Evolutionary conservation across 2,113 vertebrate species (phyloP).

Genomic region (Hiodon alosoides): DNA sequence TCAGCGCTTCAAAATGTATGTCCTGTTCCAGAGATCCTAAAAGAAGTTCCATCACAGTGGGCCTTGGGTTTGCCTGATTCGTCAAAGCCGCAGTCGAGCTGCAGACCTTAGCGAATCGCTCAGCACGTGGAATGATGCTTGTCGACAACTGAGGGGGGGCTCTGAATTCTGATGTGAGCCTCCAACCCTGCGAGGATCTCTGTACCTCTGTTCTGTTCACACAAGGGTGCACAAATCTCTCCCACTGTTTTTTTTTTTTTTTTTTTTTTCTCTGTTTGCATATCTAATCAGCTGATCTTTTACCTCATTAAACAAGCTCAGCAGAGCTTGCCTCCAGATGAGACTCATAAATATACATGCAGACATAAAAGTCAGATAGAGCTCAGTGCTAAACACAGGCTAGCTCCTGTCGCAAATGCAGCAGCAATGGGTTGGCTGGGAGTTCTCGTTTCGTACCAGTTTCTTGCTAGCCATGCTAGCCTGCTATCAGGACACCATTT

Average conservation of each 20-base stretch:
- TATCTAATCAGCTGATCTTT: slow-evolving; percentile 40
- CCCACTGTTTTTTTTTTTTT: slow-evolving; percentile 24
- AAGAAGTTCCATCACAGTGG: not conserved
- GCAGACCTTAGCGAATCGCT: no score
- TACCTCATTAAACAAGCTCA: slow-evolving; percentile 23
- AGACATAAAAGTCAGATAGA: slow-evolving; percentile 19
- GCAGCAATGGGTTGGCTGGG: no score
- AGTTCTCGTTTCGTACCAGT: no score
- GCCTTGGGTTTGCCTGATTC: not conserved
- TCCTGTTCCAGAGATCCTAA: not conserved
- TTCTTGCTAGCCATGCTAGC: no score
- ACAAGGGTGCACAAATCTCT: not conserved
- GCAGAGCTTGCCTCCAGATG: slow-evolving; percentile 30
- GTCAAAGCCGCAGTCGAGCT: not conserved
- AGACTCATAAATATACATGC: slow-evolving; percentile 35
- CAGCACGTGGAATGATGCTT: no score
- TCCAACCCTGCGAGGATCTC: not conserved
- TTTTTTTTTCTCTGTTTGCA: slow-evolving; percentile 36
- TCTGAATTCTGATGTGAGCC: not conserved
- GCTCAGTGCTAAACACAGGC: slow-evolving; percentile 19
- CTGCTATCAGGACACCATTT: no score
- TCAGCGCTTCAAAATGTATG: not conserved
- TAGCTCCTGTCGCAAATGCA: not conserved
- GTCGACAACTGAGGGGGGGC: not conserved
- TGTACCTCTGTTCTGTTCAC: not conserved